Conservation (phyloP, 2,113 vertebrate species). For the Oreochromis aureus region DNA sequence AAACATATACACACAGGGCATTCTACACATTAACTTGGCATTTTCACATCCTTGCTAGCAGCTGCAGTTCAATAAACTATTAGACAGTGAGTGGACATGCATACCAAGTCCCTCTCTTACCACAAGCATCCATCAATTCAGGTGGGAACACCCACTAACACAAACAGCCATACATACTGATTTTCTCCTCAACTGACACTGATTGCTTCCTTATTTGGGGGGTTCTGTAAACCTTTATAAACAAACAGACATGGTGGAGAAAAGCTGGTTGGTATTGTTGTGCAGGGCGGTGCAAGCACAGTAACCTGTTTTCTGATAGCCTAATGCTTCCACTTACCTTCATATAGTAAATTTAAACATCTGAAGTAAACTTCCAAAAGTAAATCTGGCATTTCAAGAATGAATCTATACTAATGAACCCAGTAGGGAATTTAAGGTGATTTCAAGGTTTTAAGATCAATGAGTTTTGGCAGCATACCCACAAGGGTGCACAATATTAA, state of each 20-base stretch:
- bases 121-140: constrained; percentile 66
- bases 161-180: constrained; percentile 5
- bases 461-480: neutral
- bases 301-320: neutral
- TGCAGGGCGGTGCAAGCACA: neutral
- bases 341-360: neutral
- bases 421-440: neutral
- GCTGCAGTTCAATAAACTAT: constrained; percentile 72
- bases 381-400: neutral
- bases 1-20: neutral
- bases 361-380: neutral
- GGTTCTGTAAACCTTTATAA: neutral
- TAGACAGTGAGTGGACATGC: constrained; percentile 67
- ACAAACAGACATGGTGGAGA: neutral
- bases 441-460: neutral
- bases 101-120: constrained; percentile 58
- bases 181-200: neutral
- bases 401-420: neutral
- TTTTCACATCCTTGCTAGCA: constrained; percentile 69
- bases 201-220: neutral
- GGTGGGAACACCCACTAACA: constrained; percentile 18
- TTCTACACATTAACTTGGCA: constrained; percentile 48
- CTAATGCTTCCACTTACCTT: neutral
- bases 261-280: neutral
- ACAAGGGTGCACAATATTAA: neutral